phyloP scores from a whole-genome alignment of 1,140 invertebrate species.

The Monomorium pharaonis region DNA sequence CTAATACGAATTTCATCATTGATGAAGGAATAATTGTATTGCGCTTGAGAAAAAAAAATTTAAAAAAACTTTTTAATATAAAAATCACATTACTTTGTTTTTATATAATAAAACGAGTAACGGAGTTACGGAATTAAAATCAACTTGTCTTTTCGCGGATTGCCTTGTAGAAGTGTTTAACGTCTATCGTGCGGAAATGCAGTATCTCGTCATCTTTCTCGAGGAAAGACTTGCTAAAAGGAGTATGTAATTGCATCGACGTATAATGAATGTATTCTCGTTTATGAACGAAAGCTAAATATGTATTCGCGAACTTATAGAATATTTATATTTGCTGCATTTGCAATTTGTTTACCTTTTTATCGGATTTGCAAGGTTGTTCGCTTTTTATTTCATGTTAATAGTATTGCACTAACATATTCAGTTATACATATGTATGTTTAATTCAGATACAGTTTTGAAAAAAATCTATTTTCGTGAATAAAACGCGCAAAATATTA shows the following conservation, averaged over 20 bases:
- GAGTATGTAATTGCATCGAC: not conserved
- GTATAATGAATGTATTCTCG: conserved; percentile 10
- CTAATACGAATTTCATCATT: not conserved
- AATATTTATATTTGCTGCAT: conserved; percentile 12
- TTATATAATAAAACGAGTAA: not conserved
- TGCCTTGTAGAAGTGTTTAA: not conserved
- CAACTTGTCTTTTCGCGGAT: not conserved
- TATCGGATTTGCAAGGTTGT: not conserved
- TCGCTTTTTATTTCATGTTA: not conserved
- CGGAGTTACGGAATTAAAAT: not conserved
- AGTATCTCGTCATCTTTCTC: not conserved
- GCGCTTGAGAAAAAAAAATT: not conserved
- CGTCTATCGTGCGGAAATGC: not conserved
- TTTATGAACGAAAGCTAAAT: not conserved
- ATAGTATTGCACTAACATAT: not conserved
- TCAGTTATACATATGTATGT: not conserved
- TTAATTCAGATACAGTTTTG: not conserved
- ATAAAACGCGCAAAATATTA: not conserved
- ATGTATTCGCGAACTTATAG: not conserved
- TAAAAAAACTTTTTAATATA: not conserved
- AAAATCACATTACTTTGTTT: not conserved
- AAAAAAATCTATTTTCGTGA: not conserved
- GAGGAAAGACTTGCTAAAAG: not conserved
- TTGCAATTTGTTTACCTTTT: not conserved
- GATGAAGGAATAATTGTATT: not conserved